These are phyloP conservation scores for Drosophila macrothrix DNA, from an alignment of 2,888 invertebrate genomes.

Conservation along the genomic window DNA sequence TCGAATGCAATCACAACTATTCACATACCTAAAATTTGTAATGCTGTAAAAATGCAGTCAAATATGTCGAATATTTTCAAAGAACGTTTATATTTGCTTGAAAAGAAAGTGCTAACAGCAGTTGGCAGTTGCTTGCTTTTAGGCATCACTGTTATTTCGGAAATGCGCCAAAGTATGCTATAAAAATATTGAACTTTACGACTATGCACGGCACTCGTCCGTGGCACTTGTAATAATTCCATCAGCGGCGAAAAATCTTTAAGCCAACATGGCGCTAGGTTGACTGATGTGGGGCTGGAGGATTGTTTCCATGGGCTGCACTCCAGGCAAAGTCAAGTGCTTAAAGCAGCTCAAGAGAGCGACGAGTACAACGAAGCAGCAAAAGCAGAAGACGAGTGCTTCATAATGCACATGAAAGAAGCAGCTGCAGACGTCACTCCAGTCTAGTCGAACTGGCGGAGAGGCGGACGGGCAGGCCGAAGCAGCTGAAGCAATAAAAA, in stretches of 20 bases:
- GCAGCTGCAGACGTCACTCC: slow-evolving; percentile 59
- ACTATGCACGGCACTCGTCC: slow-evolving; percentile 58
- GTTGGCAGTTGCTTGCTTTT: slow-evolving; percentile 32
- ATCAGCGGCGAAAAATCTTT: slow-evolving; percentile 74
- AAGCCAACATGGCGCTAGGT: slow-evolving; percentile 61
- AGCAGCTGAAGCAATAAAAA: slow-evolving; percentile 62
- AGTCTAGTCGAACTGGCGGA: slow-evolving; percentile 11
- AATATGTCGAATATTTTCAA: background rate
- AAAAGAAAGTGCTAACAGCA: slow-evolving; percentile 6
- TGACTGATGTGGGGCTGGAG: slow-evolving; percentile 3
- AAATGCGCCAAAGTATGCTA: slow-evolving; percentile 52
- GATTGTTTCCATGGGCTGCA: slow-evolving; percentile 49
- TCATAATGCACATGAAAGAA: slow-evolving; percentile 80
- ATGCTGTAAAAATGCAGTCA: slow-evolving; percentile 26
- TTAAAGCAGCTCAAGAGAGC: slow-evolving; percentile 79
- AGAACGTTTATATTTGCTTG: slow-evolving; percentile 6
- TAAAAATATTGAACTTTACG: slow-evolving; percentile 80
- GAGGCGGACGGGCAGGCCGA: slow-evolving; percentile 2
- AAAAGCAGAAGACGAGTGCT: slow-evolving; percentile 61
- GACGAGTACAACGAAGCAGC: slow-evolving; percentile 39
- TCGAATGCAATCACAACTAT: slow-evolving; percentile 17
- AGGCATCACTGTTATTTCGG: slow-evolving; percentile 48
- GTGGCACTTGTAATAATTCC: slow-evolving; percentile 71
- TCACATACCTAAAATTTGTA: background rate
- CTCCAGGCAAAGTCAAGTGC: slow-evolving; percentile 79